Base-by-base conservation (phyloP, 2,113 vertebrate genomes). In the Notothenia rossii region DNA sequence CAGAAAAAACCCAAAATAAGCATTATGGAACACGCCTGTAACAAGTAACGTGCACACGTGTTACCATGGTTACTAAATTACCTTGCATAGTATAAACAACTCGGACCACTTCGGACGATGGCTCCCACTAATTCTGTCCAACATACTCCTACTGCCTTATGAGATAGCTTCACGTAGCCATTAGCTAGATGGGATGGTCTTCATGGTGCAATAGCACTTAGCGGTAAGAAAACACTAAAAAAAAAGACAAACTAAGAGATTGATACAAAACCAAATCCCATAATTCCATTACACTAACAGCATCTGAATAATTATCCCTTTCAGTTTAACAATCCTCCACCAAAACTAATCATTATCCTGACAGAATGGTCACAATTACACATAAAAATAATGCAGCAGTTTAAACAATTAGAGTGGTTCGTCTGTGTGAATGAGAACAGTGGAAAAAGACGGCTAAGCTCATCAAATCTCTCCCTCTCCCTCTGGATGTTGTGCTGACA, bases 401-500 rank as follows among this genome's bases (percentile, higher is more conserved):
- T 73, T 76, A 67, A 77, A 74, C 62, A 61, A 75, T 64, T 18
- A 75, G 15, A 66, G 54, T 20, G n/a, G 40, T 43, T 83, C 49
- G 36, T 51, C 60, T 49, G 40, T 10, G 45, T 4, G 3, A 70
- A 73, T 25, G 43, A 33, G n/a, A 36, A 72, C 29, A 10, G 11
- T 62, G 22, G 18, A 53, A 53, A 75, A 46, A 65, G 13, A 49
- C 18, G 46, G 33, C 40, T 46, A 15, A 64, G 48, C 13, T 1
- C 29, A 45, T 18, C 75, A 73, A 59, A 65, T 25, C 58, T 61
- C 45, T 55, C 22, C 36, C 25, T 59, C 43, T 9, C 33, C 17
- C 65, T 80, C 61, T 82, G 49, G 15, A 71, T 76, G 61, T 29
- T 84, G 22, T 68, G 49, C 81, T 65, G 25, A 63, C 61, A 77